A percentile compares a stretch with the other conserved stretches of the same genome.
Evolutionary conservation across 1,140 invertebrate species (phyloP).

Genomic region (Drosophila kurseongensis): DNA sequence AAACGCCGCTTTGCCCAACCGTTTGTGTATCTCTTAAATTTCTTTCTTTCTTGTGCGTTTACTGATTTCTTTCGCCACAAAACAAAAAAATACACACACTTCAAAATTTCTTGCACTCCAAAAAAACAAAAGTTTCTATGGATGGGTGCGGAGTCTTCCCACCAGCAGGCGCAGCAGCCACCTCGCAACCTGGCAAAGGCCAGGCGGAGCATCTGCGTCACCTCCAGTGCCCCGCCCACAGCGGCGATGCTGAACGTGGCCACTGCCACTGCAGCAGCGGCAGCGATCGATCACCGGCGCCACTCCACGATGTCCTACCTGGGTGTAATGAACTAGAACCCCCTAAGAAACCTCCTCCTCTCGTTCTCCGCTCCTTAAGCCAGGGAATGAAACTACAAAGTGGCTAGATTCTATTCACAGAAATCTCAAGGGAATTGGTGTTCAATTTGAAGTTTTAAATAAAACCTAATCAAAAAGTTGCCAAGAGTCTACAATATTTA

Average conservation of each 20-base stretch:
- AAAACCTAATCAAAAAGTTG: too few relatives aligned
- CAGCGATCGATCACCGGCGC: conserved; percentile 64
- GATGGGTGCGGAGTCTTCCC: conserved; percentile 72
- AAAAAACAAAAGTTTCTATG: conserved; percentile 72
- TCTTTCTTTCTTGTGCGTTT: conserved; percentile 43
- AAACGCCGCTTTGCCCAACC: conserved; percentile 45
- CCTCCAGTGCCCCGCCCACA: conserved; percentile 69
- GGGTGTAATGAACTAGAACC: conserved; percentile 72
- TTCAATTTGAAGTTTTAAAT: neutral
- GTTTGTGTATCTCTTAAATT: conserved; percentile 39
- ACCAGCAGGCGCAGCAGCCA: conserved; percentile 41
- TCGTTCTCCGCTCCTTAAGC: neutral
- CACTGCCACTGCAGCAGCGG: conserved; percentile 32
- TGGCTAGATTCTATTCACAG: neutral
- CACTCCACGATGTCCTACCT: conserved; percentile 82
- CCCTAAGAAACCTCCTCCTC: conserved; percentile 17
- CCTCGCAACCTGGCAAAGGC: conserved; percentile 57
- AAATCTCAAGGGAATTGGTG: neutral
- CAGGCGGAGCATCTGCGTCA: conserved; percentile 78
- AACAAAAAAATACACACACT: conserved; percentile 17
- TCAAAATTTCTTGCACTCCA: conserved; percentile 38
- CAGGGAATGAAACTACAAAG: conserved; percentile 43
- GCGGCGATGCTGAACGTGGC: conserved; percentile 58
- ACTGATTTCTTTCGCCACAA: conserved; percentile 39
- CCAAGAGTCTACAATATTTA: too few relatives aligned